Evolutionary conservation across 1,140 invertebrate species (phyloP), one percentile per base, ranked within the genome.

Genomic region (Drosophila cardini): DNA sequence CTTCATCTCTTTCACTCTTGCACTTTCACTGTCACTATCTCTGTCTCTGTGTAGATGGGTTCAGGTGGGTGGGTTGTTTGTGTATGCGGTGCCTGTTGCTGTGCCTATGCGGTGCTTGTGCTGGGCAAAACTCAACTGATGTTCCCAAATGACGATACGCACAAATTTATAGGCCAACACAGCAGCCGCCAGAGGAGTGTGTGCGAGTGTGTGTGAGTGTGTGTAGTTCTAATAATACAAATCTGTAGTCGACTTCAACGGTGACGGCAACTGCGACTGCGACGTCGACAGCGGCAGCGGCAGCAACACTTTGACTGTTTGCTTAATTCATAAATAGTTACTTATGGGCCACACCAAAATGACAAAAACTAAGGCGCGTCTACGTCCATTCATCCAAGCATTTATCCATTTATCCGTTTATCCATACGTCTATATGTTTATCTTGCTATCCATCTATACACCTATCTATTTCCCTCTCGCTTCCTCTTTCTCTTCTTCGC

Each of bases 301-400:
- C 34, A 43, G 62, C 45, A 34, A 52, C 60, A 72, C 57, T 71
- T 57, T 42, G 62, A 16, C 42, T 89, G 64, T 89, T 89, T 89
- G 80, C 85, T 80, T 89, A 89, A 89, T 89, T 89, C 84, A 89
- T 89, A 89, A 89, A 80, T 83, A 80, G 80, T 80, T 89, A 89
- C 77, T 89, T 83, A 89, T 80, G 64, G 57, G 79, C 76, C 64
- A 70, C 58, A 52, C 58, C 75, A 48, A 43, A 65, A 46, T 36
- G 74, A 53, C 58, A 62, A 71, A 76, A 82, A 82, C 63, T 75
- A 73, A 70, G 83, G 83, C 76, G 83, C 58, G 64, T 61, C 72
- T 65, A 50, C 50, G 63, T 53, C 16, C 48, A 52, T 48, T 42
- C 40, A 55, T 38, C 48, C 38, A 43, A 30, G 10, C 15, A 56